phyloP scores from a whole-genome alignment of 2,797 vertebrate species.

The Oryzias sinensis region DNA sequence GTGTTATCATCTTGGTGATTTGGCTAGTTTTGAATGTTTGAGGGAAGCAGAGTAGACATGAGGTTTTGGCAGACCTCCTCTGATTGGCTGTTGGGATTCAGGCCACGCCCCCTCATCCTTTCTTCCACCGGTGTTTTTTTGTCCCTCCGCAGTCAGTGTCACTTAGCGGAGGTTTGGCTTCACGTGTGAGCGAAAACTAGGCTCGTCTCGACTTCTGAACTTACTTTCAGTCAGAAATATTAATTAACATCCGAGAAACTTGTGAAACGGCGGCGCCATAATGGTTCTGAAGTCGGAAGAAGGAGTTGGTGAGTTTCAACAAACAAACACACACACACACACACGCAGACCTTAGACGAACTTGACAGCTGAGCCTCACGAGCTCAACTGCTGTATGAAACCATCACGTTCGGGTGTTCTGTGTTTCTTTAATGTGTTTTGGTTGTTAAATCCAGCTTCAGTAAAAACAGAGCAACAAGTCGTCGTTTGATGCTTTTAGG shows the following conservation, averaged over 20 bases:
- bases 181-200: rapidly evolving
- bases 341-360: slow-evolving; percentile 5
- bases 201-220: not conserved
- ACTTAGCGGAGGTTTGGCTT: slow-evolving; percentile 22
- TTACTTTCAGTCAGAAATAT: not conserved
- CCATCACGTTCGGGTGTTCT: not conserved
- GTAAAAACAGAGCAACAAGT: slow-evolving; percentile 26
- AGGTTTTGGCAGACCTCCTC: not conserved
- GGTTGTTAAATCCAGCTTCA: not conserved
- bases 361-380: slow-evolving; percentile 24
- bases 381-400: slow-evolving; percentile 14
- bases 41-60: no score
- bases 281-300: slow-evolving; percentile 82
- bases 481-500: slow-evolving; percentile 26
- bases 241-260: rapidly evolving
- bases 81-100: slow-evolving; percentile 52
- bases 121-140: slow-evolving; percentile 31
- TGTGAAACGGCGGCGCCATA: slow-evolving; percentile 1
- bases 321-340: slow-evolving; percentile 4
- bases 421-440: not conserved
- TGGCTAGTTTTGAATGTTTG: no score
- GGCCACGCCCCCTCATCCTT: slow-evolving; percentile 33
- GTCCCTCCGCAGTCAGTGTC: slow-evolving; percentile 42
- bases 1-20: no score
- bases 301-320: slow-evolving; percentile 76